These are phyloP conservation scores for Octopus sinensis DNA, from an alignment of 1,140 invertebrate species.

Conservation along the genomic window DNA sequence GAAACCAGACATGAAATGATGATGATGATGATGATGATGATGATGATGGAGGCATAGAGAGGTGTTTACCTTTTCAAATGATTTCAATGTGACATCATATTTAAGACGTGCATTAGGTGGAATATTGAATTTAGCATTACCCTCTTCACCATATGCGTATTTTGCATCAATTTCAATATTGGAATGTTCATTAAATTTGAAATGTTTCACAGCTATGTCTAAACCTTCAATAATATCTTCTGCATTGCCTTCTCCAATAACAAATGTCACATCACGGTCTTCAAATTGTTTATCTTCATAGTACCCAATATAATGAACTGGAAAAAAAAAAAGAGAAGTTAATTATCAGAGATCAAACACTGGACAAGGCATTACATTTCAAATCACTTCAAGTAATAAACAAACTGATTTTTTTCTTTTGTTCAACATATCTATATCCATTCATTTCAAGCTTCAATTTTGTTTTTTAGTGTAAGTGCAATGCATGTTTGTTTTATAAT, in stretches of 20 bases:
- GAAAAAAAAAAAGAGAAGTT: slow-evolving; percentile 24
- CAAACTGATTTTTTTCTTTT: too few relatives aligned
- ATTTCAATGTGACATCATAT: slow-evolving; percentile 74
- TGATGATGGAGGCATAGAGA: too few relatives aligned
- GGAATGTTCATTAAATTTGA: slow-evolving; percentile 79
- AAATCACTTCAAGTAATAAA: too few relatives aligned
- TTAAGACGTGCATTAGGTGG: slow-evolving; percentile 76
- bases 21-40: too few relatives aligned
- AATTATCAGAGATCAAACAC: too few relatives aligned
- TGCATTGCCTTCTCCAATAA: slow-evolving; percentile 80
- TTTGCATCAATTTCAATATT: slow-evolving; percentile 70
- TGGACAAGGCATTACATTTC: too few relatives aligned
- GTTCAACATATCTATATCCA: too few relatives aligned
- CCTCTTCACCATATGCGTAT: slow-evolving; percentile 77
- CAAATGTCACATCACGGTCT: slow-evolving; percentile 75
- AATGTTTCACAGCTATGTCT: slow-evolving; percentile 79
- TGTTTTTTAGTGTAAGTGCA: too few relatives aligned
- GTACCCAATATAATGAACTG: slow-evolving; percentile 77
- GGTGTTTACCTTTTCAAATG: slow-evolving; percentile 73
- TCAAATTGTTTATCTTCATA: slow-evolving; percentile 70
- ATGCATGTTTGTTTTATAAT: too few relatives aligned
- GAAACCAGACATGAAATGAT: too few relatives aligned
- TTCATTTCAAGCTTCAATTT: too few relatives aligned
- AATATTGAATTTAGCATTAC: slow-evolving; percentile 71
- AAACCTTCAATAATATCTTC: slow-evolving; percentile 75